Percentiles rank a stretch among this genome's conserved stretches.
Conservation (phyloP, 2,888 invertebrate species). For the Orchesellides sinensis region DNA sequence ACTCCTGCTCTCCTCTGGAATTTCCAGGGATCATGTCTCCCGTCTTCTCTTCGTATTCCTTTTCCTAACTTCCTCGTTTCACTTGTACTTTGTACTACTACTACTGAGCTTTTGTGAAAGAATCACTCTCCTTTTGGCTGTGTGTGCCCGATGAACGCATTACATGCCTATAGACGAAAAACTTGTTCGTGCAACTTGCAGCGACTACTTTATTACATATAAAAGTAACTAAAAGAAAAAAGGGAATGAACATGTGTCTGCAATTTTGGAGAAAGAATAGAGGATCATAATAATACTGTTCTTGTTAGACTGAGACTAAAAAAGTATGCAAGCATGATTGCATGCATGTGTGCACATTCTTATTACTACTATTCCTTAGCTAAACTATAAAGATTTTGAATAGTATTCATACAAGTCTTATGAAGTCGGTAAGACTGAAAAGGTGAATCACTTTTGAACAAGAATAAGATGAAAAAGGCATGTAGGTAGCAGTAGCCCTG, state of each 20-base stretch:
- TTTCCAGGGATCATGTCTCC: conserved; percentile 39
- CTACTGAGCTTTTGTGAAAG: neutral
- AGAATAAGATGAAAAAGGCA: neutral
- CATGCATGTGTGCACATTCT: conserved; percentile 45
- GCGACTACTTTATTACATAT: conserved; percentile 40
- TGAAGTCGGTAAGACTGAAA: no score
- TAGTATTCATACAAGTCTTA: no score
- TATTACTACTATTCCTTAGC: conserved; percentile 6
- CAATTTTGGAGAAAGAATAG: conserved; percentile 31
- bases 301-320: conserved; percentile 2
- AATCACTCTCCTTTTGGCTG: no score
- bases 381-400: no score
- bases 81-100: neutral
- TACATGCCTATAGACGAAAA: no score
- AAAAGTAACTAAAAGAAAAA: conserved; percentile 43
- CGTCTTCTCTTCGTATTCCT: neutral
- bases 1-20: neutral
- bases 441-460: no score
- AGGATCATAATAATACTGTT: conserved; percentile 29
- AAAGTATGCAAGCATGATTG: conserved; percentile 21
- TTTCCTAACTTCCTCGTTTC: conserved; percentile 30
- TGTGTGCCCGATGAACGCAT: no score
- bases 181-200: neutral
- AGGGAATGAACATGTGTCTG: conserved; percentile 52
- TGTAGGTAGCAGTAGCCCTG: neutral